Evolutionary conservation across 2,888 invertebrate genomes (phyloP).

Genomic region (Sarcophaga caerulescens): DNA sequence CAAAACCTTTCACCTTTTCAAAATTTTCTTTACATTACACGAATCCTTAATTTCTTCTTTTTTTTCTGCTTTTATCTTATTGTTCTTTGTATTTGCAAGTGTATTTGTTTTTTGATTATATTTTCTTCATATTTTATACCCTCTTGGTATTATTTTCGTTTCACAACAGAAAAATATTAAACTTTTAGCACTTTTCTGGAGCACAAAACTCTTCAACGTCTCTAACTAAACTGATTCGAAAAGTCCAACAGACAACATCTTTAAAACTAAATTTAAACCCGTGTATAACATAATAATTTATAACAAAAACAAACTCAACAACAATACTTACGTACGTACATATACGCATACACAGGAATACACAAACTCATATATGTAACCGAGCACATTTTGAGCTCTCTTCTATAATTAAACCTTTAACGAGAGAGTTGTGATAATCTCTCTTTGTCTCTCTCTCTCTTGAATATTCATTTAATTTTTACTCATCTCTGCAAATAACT

Average conservation of each 20-base stretch:
- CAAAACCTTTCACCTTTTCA: conserved; percentile 26
- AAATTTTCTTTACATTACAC: conserved; percentile 20
- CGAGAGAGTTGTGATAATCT: conserved; percentile 4
- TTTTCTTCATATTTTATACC: conserved; percentile 10
- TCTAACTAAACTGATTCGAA: conserved; percentile 77
- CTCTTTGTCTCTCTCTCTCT: conserved; percentile 7
- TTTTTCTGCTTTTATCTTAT: conserved; percentile 5
- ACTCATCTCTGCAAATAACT: conserved; percentile 5
- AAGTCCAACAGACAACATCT: conserved; percentile 74
- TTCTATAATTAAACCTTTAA: not conserved
- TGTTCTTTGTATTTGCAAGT: conserved; percentile 7
- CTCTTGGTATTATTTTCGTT: conserved; percentile 27
- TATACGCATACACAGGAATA: conserved; percentile 2
- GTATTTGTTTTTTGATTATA: not conserved
- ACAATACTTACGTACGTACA: not conserved
- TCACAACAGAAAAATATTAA: conserved; percentile 19
- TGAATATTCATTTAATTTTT: not conserved
- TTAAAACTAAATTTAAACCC: conserved; percentile 71
- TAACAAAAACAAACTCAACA: conserved; percentile 4
- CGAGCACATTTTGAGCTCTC: conserved; percentile 35
- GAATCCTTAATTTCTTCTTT: conserved; percentile 45
- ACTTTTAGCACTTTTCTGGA: conserved; percentile 23
- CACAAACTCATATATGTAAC: conserved; percentile 23
- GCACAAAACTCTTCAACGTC: conserved; percentile 75
- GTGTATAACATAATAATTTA: conserved; percentile 14